Base-by-base conservation (phyloP, 2,888 invertebrate genomes). In the Phasia obesa region DNA sequence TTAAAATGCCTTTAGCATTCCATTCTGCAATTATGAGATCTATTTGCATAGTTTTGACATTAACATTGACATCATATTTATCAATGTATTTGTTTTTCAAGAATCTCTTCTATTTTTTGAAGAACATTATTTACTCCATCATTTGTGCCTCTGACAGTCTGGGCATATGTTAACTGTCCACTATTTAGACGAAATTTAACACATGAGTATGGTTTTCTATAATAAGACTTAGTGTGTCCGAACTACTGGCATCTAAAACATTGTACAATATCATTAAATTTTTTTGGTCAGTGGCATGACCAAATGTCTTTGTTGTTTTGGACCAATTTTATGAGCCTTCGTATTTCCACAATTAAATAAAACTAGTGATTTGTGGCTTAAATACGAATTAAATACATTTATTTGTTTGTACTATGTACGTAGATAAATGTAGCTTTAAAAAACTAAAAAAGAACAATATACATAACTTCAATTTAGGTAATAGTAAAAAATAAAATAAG, bases 1-100 rank as follows among this genome's bases (percentile, higher is more conserved):
- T 31, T 31, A 57, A 70, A 17, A 78, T 42, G 21, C 71, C 77
- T 44, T 79, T 65, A 21, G 79, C 71, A 59, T 80, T 80, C 79
- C 79, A 67, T 55, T 65, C 67, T 42, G 74, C 73, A 60, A 80
- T 67, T 67, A 59, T 59, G 5, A 74, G 67, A 21, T 70, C 47
- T 75, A 75, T 13, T 81, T 81, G 75, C 75, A 81, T 81, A 75
- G 19, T 69, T 80, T 77, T 7, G 25, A 53, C 62, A 77, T 77
- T 21, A 77, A 13, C 51, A 60, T 67, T 19, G 62, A 57, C 67
- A 76, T 76, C 67, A 76, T 76, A 59, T 65, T 76, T 51, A 69
- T 70, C 51, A 77, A 27, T 17, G 69, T 62, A 55, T 70, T 71
- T 78, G 71, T 47, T 77, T 69, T 42, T 27, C 35, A 13, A 69